Evolutionary conservation across 2,888 invertebrate genomes (phyloP), one percentile per base, ranked within the genome.

Genomic region (Agrotis ipsilon): DNA sequence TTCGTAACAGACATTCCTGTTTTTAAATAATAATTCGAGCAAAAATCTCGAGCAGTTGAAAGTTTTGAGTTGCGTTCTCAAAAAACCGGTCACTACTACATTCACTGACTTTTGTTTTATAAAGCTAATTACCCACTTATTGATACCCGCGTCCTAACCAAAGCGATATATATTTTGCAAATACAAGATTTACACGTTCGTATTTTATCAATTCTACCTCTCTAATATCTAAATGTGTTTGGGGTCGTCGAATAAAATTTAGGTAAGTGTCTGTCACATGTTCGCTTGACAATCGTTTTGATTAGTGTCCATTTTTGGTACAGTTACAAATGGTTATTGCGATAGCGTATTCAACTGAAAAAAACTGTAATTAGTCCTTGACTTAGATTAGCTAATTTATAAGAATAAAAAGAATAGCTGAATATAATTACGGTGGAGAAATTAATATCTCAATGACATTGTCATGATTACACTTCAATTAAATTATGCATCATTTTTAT

Each of bases 1-100:
- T 86, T 84, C 87, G 84, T 80, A 91, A 91, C 73, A 45, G 32
- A 80, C 48, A 87, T 86, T 86, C 72, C 74, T 73, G 80, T 86
- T 86, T 87, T 84, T 46, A 69, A 80, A 69, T 78, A 80, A 86
- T 80, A 81, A 81, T 71, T 68, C 68, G 72, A 75, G 60, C 69
- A 58, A 72, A 84, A 85, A 83, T 83, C 78, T 84, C 83, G 69
- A 82, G 72, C 74, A 73, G 68, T 87, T 75, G 86, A 88, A 87
- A 88, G 86, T 88, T 73, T 75, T 76, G 57, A 24, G 63, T 82
- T 76, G 69, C 66, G 77, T 63, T 75, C 78, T 76, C 69, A 55
- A 71, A 79, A 84, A 87, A 87, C 79, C 51, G 75, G 82, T 58
- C 61, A 51, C 48, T 57, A 64, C 80, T 72, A 83, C 86, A 85